Evolutionary conservation across 2,113 vertebrate genomes (phyloP).

Genomic region (Macroglossus sobrinus): DNA sequence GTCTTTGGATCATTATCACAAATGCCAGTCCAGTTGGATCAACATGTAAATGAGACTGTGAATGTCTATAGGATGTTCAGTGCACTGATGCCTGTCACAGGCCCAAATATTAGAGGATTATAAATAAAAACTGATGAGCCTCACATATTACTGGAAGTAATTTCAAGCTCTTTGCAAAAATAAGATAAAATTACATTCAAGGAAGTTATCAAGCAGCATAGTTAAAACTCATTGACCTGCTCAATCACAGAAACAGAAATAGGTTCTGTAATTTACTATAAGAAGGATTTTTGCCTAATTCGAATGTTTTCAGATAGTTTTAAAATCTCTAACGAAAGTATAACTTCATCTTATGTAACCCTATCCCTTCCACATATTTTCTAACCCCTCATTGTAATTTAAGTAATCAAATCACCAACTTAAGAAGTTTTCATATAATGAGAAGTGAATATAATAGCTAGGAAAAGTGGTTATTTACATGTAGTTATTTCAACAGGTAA

Average conservation of each 20-base stretch:
- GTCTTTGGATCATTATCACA: constrained; percentile 39
- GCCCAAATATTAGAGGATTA: constrained; percentile 34
- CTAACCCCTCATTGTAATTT: background rate
- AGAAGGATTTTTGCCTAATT: constrained; percentile 23
- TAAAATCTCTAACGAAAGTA: background rate
- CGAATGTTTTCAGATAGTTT: constrained; percentile 27
- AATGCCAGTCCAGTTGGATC: constrained; percentile 44
- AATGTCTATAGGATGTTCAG: background rate
- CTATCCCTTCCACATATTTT: background rate
- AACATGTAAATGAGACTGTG: constrained; percentile 50
- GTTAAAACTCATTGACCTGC: constrained; percentile 47
- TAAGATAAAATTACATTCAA: constrained; percentile 45
- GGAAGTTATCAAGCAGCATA: constrained; percentile 46
- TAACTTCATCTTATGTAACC: background rate
- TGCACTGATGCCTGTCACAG: background rate
- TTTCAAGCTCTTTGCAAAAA: constrained; percentile 54
- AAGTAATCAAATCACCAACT: constrained; percentile 4
- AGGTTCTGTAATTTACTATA: constrained; percentile 31
- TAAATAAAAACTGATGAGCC: constrained; percentile 52
- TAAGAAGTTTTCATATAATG: background rate
- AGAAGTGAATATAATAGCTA: background rate
- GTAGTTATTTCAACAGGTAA: background rate
- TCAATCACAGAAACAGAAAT: constrained; percentile 20
- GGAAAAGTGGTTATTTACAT: background rate
- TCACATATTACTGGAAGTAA: constrained; percentile 44